Evolutionary conservation across 2,888 invertebrate genomes (phyloP).

Genomic region (Drosophila testacea): DNA sequence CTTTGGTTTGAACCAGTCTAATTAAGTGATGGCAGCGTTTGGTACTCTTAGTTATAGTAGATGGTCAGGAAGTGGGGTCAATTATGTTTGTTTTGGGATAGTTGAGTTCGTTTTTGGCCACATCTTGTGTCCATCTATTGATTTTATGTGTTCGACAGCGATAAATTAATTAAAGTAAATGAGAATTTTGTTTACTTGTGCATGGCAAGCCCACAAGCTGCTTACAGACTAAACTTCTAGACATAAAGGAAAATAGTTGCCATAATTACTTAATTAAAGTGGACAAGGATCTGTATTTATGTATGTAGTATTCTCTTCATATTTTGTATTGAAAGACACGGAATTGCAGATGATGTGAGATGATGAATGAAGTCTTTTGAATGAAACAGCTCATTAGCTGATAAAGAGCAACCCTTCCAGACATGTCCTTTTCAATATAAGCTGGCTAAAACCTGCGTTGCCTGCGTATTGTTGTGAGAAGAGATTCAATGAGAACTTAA

Average conservation of each 20-base stretch:
- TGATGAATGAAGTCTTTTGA: background rate
- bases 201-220: conserved; percentile 15
- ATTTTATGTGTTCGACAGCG: conserved; percentile 34
- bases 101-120: background rate
- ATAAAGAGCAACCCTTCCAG: background rate
- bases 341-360: background rate
- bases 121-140: conserved; percentile 35
- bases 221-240: background rate
- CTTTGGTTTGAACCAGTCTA: conserved; percentile 24
- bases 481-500: too few species aligned
- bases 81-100: conserved; percentile 8
- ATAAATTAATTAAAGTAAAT: conserved; percentile 55
- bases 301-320: background rate
- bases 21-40: conserved; percentile 44
- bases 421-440: background rate
- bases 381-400: background rate
- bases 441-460: too few species aligned
- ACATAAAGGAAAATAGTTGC: conserved; percentile 5
- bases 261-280: conserved; percentile 31
- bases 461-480: too few species aligned
- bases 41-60: conserved; percentile 9
- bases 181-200: conserved; percentile 45
- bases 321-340: background rate
- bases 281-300: background rate
- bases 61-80: too few species aligned